phyloP scores from a whole-genome alignment of 2,113 vertebrate genomes.

The Calyptomena viridis region DNA sequence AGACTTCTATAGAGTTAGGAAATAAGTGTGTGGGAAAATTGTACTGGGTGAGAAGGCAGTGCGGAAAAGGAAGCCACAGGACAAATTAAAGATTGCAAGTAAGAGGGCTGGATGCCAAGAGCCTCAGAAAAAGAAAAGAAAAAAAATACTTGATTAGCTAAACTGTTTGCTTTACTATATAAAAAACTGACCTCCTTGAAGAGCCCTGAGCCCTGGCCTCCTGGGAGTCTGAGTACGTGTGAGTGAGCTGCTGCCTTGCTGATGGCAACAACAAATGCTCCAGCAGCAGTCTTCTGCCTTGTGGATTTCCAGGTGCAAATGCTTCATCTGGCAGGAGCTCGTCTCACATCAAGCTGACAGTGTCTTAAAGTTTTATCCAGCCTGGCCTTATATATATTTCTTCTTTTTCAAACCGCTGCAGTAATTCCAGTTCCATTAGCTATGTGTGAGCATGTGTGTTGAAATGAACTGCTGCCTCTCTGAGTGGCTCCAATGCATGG shows the following conservation, averaged over 20 bases:
- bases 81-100: constrained; percentile 63
- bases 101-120: constrained; percentile 54
- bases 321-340: neutral
- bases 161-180: constrained; percentile 71
- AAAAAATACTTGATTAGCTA: constrained; percentile 53
- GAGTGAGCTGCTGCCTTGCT: neutral
- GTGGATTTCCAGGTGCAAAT: constrained; percentile 18
- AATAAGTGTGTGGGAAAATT: constrained; percentile 61
- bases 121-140: constrained; percentile 37
- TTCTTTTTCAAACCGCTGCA: neutral
- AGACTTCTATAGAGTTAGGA: neutral
- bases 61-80: constrained; percentile 60
- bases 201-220: constrained; percentile 7
- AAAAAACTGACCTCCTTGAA: constrained; percentile 61
- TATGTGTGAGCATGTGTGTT: neutral
- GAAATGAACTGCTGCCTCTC: neutral
- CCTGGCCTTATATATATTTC: neutral
- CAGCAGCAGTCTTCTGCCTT: neutral
- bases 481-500: neutral
- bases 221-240: constrained; percentile 57
- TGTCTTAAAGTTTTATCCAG: neutral
- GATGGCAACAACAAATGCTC: neutral
- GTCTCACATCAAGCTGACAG: neutral
- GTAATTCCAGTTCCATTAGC: neutral
- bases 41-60: constrained; percentile 37